These are phyloP conservation scores for Sebastolobus altivelis DNA, from an alignment of 2,797 vertebrate species.

Conservation along the genomic window DNA sequence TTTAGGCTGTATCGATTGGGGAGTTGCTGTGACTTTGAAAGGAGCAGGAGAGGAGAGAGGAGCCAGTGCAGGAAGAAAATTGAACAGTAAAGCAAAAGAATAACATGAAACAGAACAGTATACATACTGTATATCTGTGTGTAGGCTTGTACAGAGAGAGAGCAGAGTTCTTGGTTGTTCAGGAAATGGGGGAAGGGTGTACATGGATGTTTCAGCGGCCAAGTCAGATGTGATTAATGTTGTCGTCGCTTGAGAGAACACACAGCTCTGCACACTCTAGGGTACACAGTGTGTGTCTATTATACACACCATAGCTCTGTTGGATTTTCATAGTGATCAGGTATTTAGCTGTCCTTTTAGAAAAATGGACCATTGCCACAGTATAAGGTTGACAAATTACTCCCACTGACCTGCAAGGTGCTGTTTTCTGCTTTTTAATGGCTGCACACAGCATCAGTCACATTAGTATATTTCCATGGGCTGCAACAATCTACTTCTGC, in stretches of 20 bases:
- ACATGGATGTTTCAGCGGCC: slow-evolving; percentile 73
- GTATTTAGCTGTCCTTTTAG: slow-evolving; percentile 11
- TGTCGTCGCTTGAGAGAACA: slow-evolving; percentile 74
- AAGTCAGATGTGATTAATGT: slow-evolving; percentile 85
- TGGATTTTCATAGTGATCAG: slow-evolving; percentile 21
- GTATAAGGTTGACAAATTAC: slow-evolving; percentile 27
- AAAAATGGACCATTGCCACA: slow-evolving; percentile 38
- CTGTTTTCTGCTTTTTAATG: slow-evolving; percentile 37
- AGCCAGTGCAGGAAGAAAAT: background rate
- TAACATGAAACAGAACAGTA: background rate
- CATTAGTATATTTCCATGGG: slow-evolving; percentile 20
- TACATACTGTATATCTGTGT: background rate
- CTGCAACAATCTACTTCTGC: slow-evolving; percentile 21
- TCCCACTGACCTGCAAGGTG: slow-evolving; percentile 31
- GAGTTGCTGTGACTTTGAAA: slow-evolving; percentile 55
- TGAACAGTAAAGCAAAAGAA: background rate
- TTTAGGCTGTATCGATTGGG: slow-evolving; percentile 46
- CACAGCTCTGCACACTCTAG: slow-evolving; percentile 52
- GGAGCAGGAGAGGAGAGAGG: slow-evolving; percentile 21
- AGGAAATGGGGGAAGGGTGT: slow-evolving; percentile 74
- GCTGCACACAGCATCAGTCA: background rate
- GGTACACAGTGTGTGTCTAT: slow-evolving; percentile 35
- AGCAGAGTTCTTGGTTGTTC: slow-evolving; percentile 58
- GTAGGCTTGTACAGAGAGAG: slow-evolving; percentile 9
- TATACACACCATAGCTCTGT: slow-evolving; percentile 19